These are phyloP conservation scores for Drosophila anomalata DNA, from an alignment of 2,888 invertebrate genomes.

Conservation along the genomic window DNA sequence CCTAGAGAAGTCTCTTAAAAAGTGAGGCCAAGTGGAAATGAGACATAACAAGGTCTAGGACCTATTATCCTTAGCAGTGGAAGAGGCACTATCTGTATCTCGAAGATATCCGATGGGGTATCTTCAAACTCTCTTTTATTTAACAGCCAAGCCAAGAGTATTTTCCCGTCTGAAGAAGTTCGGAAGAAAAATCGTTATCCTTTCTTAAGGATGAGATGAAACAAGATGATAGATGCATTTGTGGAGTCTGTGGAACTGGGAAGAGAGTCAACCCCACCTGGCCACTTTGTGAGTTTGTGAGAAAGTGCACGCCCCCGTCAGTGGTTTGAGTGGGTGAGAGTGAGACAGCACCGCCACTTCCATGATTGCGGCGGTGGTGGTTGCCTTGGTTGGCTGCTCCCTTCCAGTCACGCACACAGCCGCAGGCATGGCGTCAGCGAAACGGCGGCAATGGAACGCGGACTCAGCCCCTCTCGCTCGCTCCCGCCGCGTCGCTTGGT, in stretches of 20 bases:
- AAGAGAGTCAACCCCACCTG: conserved; percentile 55
- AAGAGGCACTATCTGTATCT: too few relatives aligned
- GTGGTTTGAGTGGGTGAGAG: conserved; percentile 53
- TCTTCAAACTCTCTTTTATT: too few relatives aligned
- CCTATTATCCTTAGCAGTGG: too few relatives aligned
- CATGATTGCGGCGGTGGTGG: conserved; percentile 15
- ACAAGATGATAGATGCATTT: not conserved
- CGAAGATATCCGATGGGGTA: too few relatives aligned
- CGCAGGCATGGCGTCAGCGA: conserved; percentile 28
- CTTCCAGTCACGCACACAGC: conserved; percentile 57
- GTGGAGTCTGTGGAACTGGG: not conserved
- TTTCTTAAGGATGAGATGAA: not conserved
- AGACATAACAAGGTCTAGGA: too few relatives aligned
- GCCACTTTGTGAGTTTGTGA: conserved; percentile 21
- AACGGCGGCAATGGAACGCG: conserved; percentile 52
- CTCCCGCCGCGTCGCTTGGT: conserved; percentile 30
- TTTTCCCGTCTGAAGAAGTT: not conserved
- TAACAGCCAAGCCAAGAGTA: not conserved
- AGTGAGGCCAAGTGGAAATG: too few relatives aligned
- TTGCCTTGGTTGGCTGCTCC: conserved; percentile 46
- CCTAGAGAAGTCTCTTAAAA: not conserved
- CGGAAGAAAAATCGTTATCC: not conserved
- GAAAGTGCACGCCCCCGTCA: conserved; percentile 60
- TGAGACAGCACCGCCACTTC: conserved; percentile 34
- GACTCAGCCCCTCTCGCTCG: conserved; percentile 27